Evolutionary conservation across 2,113 vertebrate species (phyloP).

Genomic region (Oryzias javanicus): DNA sequence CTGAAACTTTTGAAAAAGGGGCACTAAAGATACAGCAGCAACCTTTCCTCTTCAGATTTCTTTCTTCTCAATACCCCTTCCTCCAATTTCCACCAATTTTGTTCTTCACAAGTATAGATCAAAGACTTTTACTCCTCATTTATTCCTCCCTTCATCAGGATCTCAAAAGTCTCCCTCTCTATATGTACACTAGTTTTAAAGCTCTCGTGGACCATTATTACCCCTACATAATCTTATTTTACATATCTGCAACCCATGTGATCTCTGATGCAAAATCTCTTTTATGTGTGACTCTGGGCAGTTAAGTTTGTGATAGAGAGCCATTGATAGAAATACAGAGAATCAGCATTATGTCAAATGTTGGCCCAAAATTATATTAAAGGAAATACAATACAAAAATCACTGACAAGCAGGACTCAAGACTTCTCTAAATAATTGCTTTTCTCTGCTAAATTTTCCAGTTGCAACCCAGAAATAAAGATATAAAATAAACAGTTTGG

Average conservation of each 20-base stretch:
- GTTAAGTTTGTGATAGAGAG: conserved; percentile 9
- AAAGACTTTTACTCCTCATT: conserved; percentile 36
- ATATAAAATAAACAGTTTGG: conserved; percentile 10
- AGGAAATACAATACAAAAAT: neutral
- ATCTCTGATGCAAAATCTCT: conserved; percentile 32
- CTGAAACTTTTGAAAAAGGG: neutral
- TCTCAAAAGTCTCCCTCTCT: conserved; percentile 25
- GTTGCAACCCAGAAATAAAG: conserved; percentile 37
- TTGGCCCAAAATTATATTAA: neutral
- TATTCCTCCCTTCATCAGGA: conserved; percentile 30
- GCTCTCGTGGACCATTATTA: conserved; percentile 15
- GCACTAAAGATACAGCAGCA: neutral
- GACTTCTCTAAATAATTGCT: neutral
- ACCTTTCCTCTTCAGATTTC: neutral
- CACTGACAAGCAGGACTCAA: neutral
- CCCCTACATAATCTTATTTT: conserved; percentile 47
- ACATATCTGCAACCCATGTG: conserved; percentile 36
- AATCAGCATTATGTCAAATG: neutral
- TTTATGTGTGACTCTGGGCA: conserved; percentile 7
- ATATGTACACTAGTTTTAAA: conserved; percentile 60
- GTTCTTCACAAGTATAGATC: conserved; percentile 1
- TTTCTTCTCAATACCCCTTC: neutral
- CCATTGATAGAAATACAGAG: neutral
- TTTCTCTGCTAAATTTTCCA: conserved; percentile 23
- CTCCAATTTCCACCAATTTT: neutral